phyloP scores from a whole-genome alignment of 2,888 invertebrate species.

The Hemicrepidius hirtus region DNA sequence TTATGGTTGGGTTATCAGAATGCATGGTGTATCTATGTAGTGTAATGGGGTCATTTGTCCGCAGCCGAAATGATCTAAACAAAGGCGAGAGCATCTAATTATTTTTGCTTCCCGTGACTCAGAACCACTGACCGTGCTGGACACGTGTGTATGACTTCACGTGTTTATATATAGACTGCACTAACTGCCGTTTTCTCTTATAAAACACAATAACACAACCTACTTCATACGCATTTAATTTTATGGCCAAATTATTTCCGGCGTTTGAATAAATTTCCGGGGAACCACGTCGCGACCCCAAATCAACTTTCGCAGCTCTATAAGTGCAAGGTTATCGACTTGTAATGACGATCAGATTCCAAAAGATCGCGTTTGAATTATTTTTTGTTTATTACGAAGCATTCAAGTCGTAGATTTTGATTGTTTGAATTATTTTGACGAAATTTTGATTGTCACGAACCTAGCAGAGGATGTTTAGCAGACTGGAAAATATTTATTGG shows the following conservation, averaged over 20 bases:
- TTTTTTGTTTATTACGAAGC: constrained; percentile 9
- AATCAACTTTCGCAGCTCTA: constrained; percentile 8
- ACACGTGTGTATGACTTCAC: constrained; percentile 53
- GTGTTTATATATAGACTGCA: constrained; percentile 50
- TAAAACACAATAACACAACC: constrained; percentile 35
- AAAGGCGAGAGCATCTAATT: constrained; percentile 48
- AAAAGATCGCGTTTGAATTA: not conserved
- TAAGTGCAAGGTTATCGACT: constrained; percentile 18
- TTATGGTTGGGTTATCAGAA: not conserved
- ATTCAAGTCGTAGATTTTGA: no score
- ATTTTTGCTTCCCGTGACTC: constrained; percentile 50
- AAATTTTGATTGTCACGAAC: no score
- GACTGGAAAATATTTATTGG: no score
- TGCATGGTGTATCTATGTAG: constrained; percentile 28
- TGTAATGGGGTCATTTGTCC: constrained; percentile 37
- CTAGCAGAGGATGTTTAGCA: no score
- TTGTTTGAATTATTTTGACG: no score
- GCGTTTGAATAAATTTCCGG: constrained; percentile 10
- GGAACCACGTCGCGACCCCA: not conserved
- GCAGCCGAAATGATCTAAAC: constrained; percentile 48
- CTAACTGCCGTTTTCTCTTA: constrained; percentile 37
- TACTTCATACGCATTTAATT: constrained; percentile 38
- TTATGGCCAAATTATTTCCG: constrained; percentile 37
- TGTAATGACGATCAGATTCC: constrained; percentile 5
- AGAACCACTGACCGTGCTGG: constrained; percentile 52